Conservation (phyloP, 2,797 vertebrate genomes). For the Myotis planiceps region DNA sequence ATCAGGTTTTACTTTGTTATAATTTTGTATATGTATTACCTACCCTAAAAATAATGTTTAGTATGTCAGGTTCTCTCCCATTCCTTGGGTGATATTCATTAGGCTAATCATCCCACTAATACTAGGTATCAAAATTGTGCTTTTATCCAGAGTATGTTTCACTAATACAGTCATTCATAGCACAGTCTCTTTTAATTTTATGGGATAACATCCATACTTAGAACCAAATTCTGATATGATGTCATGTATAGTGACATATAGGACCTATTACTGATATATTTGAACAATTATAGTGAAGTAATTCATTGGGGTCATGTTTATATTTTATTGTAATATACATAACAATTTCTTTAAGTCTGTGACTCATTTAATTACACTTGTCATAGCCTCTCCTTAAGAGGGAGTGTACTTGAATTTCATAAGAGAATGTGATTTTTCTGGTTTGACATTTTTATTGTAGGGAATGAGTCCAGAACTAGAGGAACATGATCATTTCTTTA, state of each 20-base stretch:
- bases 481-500: not conserved
- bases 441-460: slow-evolving; percentile 14
- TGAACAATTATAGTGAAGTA: not conserved
- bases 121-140: not conserved
- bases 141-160: not conserved
- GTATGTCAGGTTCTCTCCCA: not conserved
- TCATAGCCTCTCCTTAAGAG: not conserved
- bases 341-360: not conserved
- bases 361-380: not conserved
- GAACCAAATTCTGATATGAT: not conserved
- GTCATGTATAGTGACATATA: not conserved
- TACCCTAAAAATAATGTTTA: not conserved
- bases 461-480: not conserved
- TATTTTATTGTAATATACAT: not conserved
- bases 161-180: not conserved
- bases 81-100: not conserved
- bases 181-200: not conserved
- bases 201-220: not conserved
- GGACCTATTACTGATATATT: not conserved
- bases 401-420: not conserved
- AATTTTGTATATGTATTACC: not conserved
- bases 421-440: slow-evolving; percentile 4
- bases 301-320: not conserved
- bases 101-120: not conserved
- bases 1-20: not conserved